Evolutionary conservation across 1,140 invertebrate species (phyloP).

Genomic region (Trigoniulus corallinus): DNA sequence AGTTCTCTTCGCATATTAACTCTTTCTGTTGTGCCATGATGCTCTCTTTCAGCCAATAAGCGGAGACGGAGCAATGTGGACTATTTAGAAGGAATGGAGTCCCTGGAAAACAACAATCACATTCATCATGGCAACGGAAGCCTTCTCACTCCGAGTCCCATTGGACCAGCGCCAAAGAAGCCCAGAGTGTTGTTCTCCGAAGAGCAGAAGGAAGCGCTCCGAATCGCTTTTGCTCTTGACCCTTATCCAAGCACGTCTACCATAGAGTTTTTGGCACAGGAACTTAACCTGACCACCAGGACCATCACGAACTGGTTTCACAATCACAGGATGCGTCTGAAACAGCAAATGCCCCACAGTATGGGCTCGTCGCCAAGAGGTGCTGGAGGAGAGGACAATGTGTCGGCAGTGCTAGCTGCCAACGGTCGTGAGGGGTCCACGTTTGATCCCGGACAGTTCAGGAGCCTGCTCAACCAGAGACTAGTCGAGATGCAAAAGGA

Average conservation of each 20-base stretch:
- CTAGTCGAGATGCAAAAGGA: conserved; percentile 70
- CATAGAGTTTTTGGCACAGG: conserved; percentile 83
- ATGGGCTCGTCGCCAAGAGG: background rate
- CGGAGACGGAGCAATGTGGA: conserved; percentile 54
- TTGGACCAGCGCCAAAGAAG: conserved; percentile 50
- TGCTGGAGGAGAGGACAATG: background rate
- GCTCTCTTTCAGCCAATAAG: conserved; percentile 47
- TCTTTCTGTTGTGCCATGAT: background rate
- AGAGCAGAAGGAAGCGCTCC: conserved; percentile 91
- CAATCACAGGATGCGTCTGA: conserved; percentile 95
- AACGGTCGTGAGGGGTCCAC: conserved; percentile 13
- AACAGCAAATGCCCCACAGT: conserved; percentile 54
- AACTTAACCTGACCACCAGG: conserved; percentile 76
- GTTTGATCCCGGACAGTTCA: conserved; percentile 81
- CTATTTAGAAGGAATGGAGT: conserved; percentile 68
- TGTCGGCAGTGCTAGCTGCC: conserved; percentile 15
- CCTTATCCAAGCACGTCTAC: conserved; percentile 90
- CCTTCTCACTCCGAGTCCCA: conserved; percentile 43
- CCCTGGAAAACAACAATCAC: conserved; percentile 76
- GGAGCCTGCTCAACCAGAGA: conserved; percentile 68
- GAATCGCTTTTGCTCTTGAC: conserved; percentile 82
- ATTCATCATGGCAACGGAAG: conserved; percentile 23
- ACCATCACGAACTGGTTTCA: conserved; percentile 99
- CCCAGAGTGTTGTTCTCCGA: conserved; percentile 90
- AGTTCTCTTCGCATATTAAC: background rate